Evolutionary conservation across 2,797 vertebrate genomes (phyloP).

Genomic region (Hipposideros larvatus): DNA sequence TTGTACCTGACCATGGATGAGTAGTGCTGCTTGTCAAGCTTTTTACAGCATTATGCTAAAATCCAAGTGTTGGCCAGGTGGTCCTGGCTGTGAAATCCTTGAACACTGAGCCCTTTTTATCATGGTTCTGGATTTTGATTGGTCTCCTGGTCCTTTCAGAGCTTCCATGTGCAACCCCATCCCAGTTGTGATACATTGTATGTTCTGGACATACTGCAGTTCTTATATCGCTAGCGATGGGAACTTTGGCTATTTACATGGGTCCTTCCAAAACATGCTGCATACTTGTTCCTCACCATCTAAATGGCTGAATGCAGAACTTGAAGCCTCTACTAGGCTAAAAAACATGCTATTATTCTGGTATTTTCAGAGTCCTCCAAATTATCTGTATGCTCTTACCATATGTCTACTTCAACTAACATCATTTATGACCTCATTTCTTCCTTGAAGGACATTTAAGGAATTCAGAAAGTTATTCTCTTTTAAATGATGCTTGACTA

Average conservation of each 20-base stretch:
- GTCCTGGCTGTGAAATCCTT: neutral
- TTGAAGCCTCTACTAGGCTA: neutral
- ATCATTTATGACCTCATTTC: neutral
- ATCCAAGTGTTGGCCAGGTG: fast-evolving
- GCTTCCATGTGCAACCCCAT: neutral
- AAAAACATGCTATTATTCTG: neutral
- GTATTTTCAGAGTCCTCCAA: neutral
- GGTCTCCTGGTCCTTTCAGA: neutral
- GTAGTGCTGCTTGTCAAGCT: neutral
- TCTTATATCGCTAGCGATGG: neutral
- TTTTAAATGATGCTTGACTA: neutral
- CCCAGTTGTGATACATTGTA: neutral
- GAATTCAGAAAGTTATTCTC: neutral
- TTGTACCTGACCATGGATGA: neutral
- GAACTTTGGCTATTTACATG: neutral
- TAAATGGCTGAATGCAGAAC: neutral
- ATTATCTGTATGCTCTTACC: neutral
- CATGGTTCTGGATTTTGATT: neutral
- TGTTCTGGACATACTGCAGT: neutral
- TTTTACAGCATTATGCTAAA: neutral
- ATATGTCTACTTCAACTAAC: neutral
- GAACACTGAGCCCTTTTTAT: neutral
- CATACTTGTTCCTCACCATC: neutral
- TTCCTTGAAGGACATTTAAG: neutral
- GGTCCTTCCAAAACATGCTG: neutral